These are phyloP conservation scores for Frieseomelitta varia DNA, from an alignment of 1,140 invertebrate species.

Conservation along the genomic window DNA sequence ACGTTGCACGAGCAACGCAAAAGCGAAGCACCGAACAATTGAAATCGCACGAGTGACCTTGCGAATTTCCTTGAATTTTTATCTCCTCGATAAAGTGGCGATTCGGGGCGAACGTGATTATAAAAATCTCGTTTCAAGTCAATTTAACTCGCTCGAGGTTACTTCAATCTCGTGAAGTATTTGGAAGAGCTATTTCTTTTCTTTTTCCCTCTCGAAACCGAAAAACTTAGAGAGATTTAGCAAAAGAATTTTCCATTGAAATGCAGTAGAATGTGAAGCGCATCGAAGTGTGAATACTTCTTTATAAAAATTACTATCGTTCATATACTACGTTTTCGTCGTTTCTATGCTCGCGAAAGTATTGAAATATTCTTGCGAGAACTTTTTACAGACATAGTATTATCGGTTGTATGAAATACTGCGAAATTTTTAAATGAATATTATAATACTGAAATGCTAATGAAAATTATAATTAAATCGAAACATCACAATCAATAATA, in stretches of 20 bases:
- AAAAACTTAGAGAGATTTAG: background rate
- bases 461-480: no score
- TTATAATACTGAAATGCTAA: no score
- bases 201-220: rapidly evolving
- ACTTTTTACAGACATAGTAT: no score
- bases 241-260: background rate
- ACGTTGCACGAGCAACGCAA: background rate
- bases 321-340: no score
- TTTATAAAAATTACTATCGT: background rate
- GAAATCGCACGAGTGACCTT: background rate
- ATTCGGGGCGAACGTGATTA: background rate
- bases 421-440: no score
- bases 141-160: background rate
- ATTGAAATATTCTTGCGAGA: no score
- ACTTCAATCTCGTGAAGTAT: background rate
- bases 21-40: background rate
- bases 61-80: background rate
- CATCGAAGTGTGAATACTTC: background rate
- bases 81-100: background rate
- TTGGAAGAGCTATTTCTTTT: background rate
- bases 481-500: no score
- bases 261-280: background rate
- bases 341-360: no score
- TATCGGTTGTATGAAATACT: no score
- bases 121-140: background rate